Percentiles rank a stretch among this genome's conserved stretches.
Conservation (phyloP, 2,113 vertebrate species). For the Benitochromis conjunctus region DNA sequence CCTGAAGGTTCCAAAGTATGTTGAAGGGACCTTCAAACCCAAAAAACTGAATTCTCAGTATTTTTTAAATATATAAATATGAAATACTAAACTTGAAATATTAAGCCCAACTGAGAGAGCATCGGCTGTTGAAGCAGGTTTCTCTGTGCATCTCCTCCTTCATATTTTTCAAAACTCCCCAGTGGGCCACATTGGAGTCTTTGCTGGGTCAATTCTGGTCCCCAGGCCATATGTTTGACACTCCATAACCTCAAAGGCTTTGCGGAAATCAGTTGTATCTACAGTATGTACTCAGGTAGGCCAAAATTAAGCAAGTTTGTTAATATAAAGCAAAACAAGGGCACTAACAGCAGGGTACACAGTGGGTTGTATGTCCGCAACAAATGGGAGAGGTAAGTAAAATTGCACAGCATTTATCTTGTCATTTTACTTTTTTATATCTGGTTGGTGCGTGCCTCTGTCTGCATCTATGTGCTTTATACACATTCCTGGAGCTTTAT, state of each 20-base stretch:
- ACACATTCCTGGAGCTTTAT: background rate
- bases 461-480: background rate
- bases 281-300: background rate
- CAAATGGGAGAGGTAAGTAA: background rate
- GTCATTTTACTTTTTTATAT: background rate
- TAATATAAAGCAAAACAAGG: background rate
- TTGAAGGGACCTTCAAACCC: background rate
- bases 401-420: background rate
- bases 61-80: background rate
- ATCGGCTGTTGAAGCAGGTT: background rate
- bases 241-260: fast-evolving
- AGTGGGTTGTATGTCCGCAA: background rate
- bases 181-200: too few species aligned
- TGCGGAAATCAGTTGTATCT: background rate
- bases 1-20: background rate
- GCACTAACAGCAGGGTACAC: background rate
- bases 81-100: background rate
- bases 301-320: background rate
- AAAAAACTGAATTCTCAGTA: background rate
- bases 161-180: too few species aligned
- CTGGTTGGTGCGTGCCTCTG: background rate
- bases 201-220: background rate
- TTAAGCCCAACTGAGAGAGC: background rate
- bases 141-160: too few species aligned
- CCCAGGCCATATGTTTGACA: background rate